These are phyloP conservation scores for Eleginops maclovinus DNA, from an alignment of 2,113 vertebrate species.

Conservation along the genomic window DNA sequence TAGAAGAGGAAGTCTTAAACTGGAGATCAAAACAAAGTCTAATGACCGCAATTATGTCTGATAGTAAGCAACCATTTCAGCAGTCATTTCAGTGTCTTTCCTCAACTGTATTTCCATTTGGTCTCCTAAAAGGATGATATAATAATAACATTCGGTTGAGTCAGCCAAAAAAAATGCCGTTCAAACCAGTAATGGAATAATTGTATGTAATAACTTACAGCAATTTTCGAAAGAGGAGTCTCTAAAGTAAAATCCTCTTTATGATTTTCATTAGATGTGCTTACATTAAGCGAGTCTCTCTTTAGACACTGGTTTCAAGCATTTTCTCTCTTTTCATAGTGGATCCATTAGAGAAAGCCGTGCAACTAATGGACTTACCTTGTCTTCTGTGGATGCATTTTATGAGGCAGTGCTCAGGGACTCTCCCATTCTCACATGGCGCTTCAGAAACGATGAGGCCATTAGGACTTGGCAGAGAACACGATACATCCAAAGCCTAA, in stretches of 20 bases:
- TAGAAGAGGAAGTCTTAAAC: too few relatives aligned
- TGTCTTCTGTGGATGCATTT: slow-evolving; percentile 47
- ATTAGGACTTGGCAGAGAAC: slow-evolving; percentile 77
- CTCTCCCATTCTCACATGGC: slow-evolving; percentile 64
- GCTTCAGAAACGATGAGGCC: slow-evolving; percentile 67
- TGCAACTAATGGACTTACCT: slow-evolving; percentile 58
- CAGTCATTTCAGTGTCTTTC: not conserved
- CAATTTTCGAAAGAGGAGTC: not conserved
- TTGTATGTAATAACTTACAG: not conserved
- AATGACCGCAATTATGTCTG: too few relatives aligned
- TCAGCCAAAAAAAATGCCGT: too few relatives aligned
- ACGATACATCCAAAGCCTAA: slow-evolving; percentile 71
- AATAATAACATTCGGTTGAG: not conserved
- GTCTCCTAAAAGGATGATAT: not conserved
- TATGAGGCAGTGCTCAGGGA: slow-evolving; percentile 60
- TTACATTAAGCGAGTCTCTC: not conserved
- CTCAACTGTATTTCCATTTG: not conserved
- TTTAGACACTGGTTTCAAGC: not conserved
- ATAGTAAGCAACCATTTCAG: not conserved
- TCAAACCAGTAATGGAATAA: not conserved
- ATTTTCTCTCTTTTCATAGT: slow-evolving; percentile 34
- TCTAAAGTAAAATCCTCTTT: not conserved
- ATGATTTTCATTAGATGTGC: slow-evolving; percentile 15
- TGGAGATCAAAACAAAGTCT: too few relatives aligned
- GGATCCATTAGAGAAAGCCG: slow-evolving; percentile 54